Base-by-base conservation (phyloP, 2,113 vertebrate genomes). In the pig (Sus scrofa) region DNA sequence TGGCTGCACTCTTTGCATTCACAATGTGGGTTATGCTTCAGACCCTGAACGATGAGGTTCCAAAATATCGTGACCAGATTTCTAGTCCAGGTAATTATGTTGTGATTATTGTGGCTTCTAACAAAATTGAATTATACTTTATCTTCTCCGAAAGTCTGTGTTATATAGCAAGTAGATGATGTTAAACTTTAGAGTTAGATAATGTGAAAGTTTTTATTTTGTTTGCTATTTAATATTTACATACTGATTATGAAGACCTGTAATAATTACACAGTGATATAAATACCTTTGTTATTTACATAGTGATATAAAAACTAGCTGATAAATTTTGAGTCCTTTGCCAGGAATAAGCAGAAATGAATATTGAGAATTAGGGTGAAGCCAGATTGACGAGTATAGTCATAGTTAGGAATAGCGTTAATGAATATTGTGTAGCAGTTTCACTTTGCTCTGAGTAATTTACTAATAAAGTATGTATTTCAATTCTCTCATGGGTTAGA, bases 11-110 rank as follows among this genome's bases (percentile, higher is more conserved):
- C 98, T 99, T 99, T 96, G 97, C 99, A 89, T 99, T 99, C 96
- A 99, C 99, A 58, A 99, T 99, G 99, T 99, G 99, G 99, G 99
- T 99, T 95, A 98, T 99, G 99, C 99, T 99, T 97, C 99, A 99
- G 98, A 99, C 99, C 14, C 98, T 99, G 98, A 99, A 99, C 77
- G 99, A 98, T 86, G 98, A 99, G 26, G 98, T 99, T 96, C 99
- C 99, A 10, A 99, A 98, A 97, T 99, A 99, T 1, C 98, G 98
- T 44, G 99, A 99, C 98, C 99, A 99, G 39, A 99, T 99, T 95
- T 98, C 99, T 84, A 98, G 95, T 97, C 99, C 99, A 99, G 99
- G 99, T 99, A 98, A 98, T 22, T 22, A 70, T 96, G 94, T 94
- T 96, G 22, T 34, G 88, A 90, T 71, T 65, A 50, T 16, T 18